Conservation (phyloP, 2,888 invertebrate species). For the Choristoneura rosaceana region DNA sequence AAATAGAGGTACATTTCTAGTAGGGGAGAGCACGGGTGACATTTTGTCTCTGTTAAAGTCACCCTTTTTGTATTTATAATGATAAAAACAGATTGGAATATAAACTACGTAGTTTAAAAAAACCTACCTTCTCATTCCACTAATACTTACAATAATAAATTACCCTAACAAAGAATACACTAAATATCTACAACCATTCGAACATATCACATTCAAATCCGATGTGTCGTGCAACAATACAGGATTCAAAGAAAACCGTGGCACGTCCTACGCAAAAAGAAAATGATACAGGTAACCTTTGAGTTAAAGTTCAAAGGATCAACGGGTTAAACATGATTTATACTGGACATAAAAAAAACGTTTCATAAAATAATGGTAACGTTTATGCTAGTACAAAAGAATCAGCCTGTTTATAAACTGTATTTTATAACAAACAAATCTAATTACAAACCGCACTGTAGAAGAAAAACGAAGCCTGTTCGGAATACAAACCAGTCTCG, state of each 20-base stretch:
- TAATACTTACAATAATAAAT: too few species aligned
- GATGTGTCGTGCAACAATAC: neutral
- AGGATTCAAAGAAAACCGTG: conserved; percentile 8
- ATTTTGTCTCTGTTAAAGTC: too few species aligned
- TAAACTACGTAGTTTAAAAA: neutral
- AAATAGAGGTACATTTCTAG: too few species aligned
- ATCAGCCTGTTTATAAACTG: conserved; percentile 25
- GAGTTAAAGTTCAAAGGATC: neutral
- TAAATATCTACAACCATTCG: too few species aligned
- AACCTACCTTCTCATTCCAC: neutral
- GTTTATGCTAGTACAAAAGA: neutral
- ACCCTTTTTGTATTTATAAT: too few species aligned
- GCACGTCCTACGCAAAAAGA: neutral
- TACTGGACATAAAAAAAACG: neutral
- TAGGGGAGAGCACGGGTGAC: too few species aligned
- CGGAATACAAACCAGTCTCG: conserved; percentile 63
- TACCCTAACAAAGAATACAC: too few species aligned
- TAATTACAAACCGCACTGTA: conserved; percentile 33
- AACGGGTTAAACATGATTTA: neutral
- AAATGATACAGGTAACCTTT: conserved; percentile 11
- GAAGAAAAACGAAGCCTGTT: conserved; percentile 55
- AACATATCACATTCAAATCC: neutral
- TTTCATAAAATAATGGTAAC: neutral
- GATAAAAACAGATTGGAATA: too few species aligned
- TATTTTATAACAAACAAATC: conserved; percentile 25